Base-by-base conservation (phyloP, 2,888 invertebrate species). In the Heliconius aoede region DNA sequence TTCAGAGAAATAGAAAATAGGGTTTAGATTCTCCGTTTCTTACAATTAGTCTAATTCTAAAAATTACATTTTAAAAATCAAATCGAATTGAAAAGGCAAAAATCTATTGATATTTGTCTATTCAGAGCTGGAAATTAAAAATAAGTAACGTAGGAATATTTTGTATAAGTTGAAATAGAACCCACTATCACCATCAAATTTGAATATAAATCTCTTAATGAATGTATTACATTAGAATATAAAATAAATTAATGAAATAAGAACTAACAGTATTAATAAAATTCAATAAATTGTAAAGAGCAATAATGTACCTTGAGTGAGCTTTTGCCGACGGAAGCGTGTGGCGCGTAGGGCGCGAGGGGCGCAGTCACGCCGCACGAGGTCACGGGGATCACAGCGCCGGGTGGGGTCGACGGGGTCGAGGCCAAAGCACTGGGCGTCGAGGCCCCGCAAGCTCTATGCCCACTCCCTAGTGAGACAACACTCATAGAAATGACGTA, bases 231-330 rank as follows among this genome's bases (percentile, higher is more conserved):
- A 46, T 15, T 2, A 46, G 46, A 40, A 40, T 4, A 15, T 40
- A 15, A 18, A 40, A 40, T 40, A 40, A 40, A 40, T 4, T 15
- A 40, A 40, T 15, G 4, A 40, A 40, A 15, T 46, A 7, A 18
- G 0, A 46, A 46, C 18, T 18, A 18, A 46, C 46, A 55, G n/a
- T 55, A 55, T n/a, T 55, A 55, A 55, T 55, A 24, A 46, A 67
- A 26, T 8, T 21, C 9, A 67, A 28, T 18, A 46, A 58, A 71
- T 55, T 72, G 26, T 60, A 72, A 72, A 60, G 83, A 85, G 83
- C 76, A 85, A 90, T 87, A 88, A 85, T 83, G 88, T 92, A 94
- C 93, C 93, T 94, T 94, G 82, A 94, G 89, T 13, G 93, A 93
- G 83, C 92, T 93, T 78, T 91, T 92, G 72, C 93, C 83, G 1